These are phyloP conservation scores for Platichthys stellatus DNA, from an alignment of 2,113 vertebrate species.

Conservation along the genomic window DNA sequence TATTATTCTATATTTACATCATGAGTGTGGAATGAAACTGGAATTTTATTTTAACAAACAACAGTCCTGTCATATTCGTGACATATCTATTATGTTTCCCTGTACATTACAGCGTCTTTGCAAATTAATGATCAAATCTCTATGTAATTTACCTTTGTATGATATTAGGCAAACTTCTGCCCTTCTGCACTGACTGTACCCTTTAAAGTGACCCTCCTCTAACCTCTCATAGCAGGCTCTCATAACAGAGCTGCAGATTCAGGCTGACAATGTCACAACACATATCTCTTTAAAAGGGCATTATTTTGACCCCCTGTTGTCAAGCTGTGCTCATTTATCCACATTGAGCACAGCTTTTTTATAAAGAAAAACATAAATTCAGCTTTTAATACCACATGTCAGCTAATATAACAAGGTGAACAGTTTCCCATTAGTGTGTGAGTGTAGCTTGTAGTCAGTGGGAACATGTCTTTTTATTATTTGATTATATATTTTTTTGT, in stretches of 20 bases:
- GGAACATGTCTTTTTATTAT: background rate
- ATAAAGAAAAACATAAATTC: background rate
- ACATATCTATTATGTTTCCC: background rate
- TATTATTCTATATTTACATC: no score
- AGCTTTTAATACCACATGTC: background rate
- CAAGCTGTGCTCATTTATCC: conserved; percentile 48
- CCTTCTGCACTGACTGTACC: background rate
- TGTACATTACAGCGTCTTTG: background rate
- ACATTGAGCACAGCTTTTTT: no score
- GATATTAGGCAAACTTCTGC: background rate
- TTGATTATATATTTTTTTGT: background rate
- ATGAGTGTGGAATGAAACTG: no score
- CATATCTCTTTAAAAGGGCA: conserved; percentile 72
- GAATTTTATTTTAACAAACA: background rate
- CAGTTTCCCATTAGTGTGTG: background rate
- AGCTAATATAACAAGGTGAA: background rate
- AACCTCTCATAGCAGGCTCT: conserved; percentile 38
- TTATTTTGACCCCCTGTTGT: conserved; percentile 63
- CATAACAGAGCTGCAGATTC: conserved; percentile 53
- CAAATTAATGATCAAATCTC: background rate
- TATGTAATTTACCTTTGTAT: background rate
- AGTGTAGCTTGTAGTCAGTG: background rate
- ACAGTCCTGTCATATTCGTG: background rate
- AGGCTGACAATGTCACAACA: conserved; percentile 72
- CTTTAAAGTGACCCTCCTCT: background rate